Evolutionary conservation across 2,113 vertebrate species (phyloP).

Genomic region (Callionymus lyra): DNA sequence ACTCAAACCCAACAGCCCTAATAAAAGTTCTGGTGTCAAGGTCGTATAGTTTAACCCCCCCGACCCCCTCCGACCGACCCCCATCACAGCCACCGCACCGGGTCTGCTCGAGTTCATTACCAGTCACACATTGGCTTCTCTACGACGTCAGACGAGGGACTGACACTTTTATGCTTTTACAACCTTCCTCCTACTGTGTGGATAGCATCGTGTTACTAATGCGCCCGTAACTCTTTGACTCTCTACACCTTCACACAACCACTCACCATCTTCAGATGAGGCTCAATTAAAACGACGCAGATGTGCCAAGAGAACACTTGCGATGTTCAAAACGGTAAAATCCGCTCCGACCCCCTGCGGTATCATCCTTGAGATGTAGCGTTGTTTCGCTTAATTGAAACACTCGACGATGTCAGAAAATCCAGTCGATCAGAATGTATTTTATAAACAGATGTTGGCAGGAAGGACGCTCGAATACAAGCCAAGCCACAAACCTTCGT

Average conservation of each 20-base stretch:
- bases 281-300: not conserved
- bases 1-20: conserved; percentile 33
- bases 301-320: conserved; percentile 9
- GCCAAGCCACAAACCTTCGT: conserved; percentile 41
- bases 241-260: conserved; percentile 9
- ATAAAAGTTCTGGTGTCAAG: conserved; percentile 45
- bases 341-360: not conserved
- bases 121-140: conserved; percentile 26
- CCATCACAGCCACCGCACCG: not conserved
- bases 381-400: conserved; percentile 23
- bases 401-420: conserved; percentile 15
- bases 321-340: conserved; percentile 1
- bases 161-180: conserved; percentile 56
- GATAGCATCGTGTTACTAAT: conserved; percentile 24
- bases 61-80: not conserved
- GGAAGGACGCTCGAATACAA: not conserved
- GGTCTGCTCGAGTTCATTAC: conserved; percentile 32
- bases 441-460: conserved; percentile 30
- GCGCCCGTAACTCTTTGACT: conserved; percentile 1
- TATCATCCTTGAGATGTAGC: conserved; percentile 11
- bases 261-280: not conserved
- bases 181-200: conserved; percentile 36
- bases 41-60: conserved; percentile 15
- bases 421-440: conserved; percentile 21
- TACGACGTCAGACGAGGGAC: conserved; percentile 35